phyloP scores from a whole-genome alignment of 2,113 vertebrate genomes.

The Phaetusa simplex region DNA sequence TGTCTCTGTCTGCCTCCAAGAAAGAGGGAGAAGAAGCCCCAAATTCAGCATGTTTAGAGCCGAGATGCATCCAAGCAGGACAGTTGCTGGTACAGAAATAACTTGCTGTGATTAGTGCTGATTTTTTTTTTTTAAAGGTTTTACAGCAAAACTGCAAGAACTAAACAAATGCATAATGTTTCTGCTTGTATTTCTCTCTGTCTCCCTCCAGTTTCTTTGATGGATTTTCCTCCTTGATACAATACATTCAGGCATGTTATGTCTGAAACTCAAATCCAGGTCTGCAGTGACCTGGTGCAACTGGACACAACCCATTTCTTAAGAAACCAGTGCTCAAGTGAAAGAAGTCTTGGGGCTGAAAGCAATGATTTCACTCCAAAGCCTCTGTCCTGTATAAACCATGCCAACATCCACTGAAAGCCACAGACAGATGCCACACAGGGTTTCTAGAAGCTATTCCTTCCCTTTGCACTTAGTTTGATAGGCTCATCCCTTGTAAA shows the following conservation, averaged over 20 bases:
- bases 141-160: background rate
- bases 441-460: background rate
- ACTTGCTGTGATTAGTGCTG: background rate
- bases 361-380: background rate
- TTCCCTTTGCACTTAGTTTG: background rate
- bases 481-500: background rate
- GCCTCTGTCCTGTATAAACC: background rate
- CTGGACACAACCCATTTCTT: background rate
- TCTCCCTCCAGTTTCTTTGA: background rate
- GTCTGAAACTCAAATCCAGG: background rate
- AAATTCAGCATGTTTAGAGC: background rate
- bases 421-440: background rate
- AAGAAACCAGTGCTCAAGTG: background rate
- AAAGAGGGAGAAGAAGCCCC: background rate
- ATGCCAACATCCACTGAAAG: background rate
- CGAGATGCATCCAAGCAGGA: background rate
- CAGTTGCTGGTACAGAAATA: background rate
- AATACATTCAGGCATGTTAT: background rate
- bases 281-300: background rate
- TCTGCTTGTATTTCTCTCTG: background rate
- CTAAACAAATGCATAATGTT: background rate
- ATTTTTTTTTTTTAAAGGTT: background rate
- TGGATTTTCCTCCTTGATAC: background rate
- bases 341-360: background rate
- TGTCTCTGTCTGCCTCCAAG: background rate